Evolutionary conservation across 2,113 vertebrate genomes (phyloP).

Genomic region (Rutilus rutilus): DNA sequence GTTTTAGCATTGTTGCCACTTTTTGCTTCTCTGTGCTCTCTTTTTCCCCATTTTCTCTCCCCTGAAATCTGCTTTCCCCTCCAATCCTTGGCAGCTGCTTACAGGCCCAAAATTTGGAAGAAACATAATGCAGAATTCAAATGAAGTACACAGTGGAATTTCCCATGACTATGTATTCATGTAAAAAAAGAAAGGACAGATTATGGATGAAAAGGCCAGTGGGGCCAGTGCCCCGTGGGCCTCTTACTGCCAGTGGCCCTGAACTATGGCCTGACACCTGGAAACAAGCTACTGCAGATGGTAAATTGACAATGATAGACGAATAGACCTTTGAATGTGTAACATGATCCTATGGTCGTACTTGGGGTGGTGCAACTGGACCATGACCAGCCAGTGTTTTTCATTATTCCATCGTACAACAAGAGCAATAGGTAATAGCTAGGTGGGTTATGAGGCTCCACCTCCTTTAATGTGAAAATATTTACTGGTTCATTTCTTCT

Average conservation of each 20-base stretch:
- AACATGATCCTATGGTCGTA: background rate
- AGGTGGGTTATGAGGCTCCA: too few species aligned
- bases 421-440: background rate
- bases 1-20: constrained; percentile 56
- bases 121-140: background rate
- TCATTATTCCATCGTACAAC: background rate
- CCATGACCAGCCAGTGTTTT: background rate
- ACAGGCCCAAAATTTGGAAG: background rate
- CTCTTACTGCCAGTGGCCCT: background rate
- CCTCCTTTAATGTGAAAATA: too few species aligned
- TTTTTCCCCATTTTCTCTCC: too few species aligned
- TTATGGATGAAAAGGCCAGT: constrained; percentile 22
- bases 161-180: constrained; percentile 38
- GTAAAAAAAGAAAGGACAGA: constrained; percentile 26
- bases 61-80: constrained; percentile 56
- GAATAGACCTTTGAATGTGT: background rate
- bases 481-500: too few species aligned
- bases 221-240: background rate
- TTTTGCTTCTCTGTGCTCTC: background rate
- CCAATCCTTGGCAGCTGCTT: constrained; percentile 58
- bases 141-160: constrained; percentile 42
- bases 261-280: constrained; percentile 6
- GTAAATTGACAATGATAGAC: background rate
- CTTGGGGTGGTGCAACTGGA: background rate
- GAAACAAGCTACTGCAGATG: background rate